Base-by-base conservation (phyloP, 2,797 vertebrate species). In the Sternotherus odoratus region DNA sequence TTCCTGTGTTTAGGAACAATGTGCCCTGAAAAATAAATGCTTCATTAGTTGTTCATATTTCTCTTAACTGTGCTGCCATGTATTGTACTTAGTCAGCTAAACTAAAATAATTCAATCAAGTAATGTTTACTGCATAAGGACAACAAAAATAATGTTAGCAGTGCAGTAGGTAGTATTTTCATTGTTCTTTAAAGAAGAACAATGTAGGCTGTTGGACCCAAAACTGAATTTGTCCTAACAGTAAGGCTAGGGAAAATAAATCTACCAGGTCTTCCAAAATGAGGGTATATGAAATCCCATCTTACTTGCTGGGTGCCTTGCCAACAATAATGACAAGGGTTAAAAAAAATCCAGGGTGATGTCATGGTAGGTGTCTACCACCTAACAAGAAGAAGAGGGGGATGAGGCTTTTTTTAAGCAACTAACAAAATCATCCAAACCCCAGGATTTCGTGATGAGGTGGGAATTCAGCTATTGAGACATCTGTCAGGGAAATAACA, bases 1-100 rank as follows among this genome's bases (percentile, higher is more conserved):
- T 98, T 97, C 96, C 95, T 95, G 90, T 50, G n/a, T 92, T 96
- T 87, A 95, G 86, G 91, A 97, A 96, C 81, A 97, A 96, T 97
- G 56, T 13, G 48, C 74, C 54, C 91, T 89, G 66, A 89, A 95
- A 93, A 89, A 86, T 36, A 94, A 92, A 78, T 94, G 83, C 88
- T 82, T 49, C 4, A 57, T 96, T 82, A 82, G 75, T 86, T 95
- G 50, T 36, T 63, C 19, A 17, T 46, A 54, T 43, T 78, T 88
- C 77, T 91, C 88, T 96, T 90, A 93, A 90, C n/a, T 33, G 48
- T 86, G 95, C 53, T 72, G 81, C 83, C 51, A 77, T 15, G 12
- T 13, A 6, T 79, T 66, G 75, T 75, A 56, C 87, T 86, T 87
- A 77, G 28, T 63, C 82, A 91, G 85, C 69, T 89, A 69, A 86